A percentile compares a stretch with the other conserved stretches of the same genome.
Conservation (phyloP, 2,797 vertebrate species). For the Enteromius mattozi region DNA sequence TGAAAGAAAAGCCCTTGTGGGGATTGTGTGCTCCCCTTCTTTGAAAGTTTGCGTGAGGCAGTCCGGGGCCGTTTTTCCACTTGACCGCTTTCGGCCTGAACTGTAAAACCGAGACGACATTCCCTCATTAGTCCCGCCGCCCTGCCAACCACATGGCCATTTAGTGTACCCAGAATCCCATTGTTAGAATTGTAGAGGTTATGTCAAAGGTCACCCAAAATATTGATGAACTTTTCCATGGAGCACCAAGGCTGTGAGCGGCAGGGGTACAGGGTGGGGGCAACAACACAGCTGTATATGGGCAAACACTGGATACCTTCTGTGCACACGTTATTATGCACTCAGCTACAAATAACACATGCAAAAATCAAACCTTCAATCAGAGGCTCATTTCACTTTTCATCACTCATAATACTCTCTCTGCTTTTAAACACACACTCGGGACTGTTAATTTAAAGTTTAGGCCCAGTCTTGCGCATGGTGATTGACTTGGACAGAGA, state of each 20-base stretch:
- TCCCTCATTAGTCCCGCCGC: slow-evolving; percentile 98
- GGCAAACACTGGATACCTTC: slow-evolving; percentile 61
- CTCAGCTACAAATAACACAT: slow-evolving; percentile 24
- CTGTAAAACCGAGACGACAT: slow-evolving; percentile 97
- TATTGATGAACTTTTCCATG: slow-evolving; percentile 87
- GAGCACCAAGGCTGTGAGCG: slow-evolving; percentile 75
- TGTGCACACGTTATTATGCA: slow-evolving; percentile 51
- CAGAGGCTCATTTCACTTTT: slow-evolving; percentile 7
- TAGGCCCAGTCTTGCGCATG: neutral
- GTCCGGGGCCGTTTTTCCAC: slow-evolving; percentile 89
- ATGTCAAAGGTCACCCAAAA: slow-evolving; percentile 96
- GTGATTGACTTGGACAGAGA: slow-evolving; percentile 43
- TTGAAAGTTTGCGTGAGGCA: slow-evolving; percentile 87
- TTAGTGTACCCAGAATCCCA: slow-evolving; percentile 93
- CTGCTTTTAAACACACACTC: slow-evolving; percentile 54
- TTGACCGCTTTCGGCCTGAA: slow-evolving; percentile 88
- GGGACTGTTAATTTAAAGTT: slow-evolving; percentile 5
- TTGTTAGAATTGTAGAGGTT: slow-evolving; percentile 90
- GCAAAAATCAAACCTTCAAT: neutral
- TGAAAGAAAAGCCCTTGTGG: slow-evolving; percentile 54
- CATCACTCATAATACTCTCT: slow-evolving; percentile 2
- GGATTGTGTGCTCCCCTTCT: slow-evolving; percentile 71
- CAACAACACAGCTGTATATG: slow-evolving; percentile 74
- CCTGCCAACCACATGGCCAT: slow-evolving; percentile 88
- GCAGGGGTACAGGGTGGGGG: slow-evolving; percentile 58